These are phyloP conservation scores for Zaprionus davidi DNA, from an alignment of 1,140 invertebrate species.

Conservation along the genomic window DNA sequence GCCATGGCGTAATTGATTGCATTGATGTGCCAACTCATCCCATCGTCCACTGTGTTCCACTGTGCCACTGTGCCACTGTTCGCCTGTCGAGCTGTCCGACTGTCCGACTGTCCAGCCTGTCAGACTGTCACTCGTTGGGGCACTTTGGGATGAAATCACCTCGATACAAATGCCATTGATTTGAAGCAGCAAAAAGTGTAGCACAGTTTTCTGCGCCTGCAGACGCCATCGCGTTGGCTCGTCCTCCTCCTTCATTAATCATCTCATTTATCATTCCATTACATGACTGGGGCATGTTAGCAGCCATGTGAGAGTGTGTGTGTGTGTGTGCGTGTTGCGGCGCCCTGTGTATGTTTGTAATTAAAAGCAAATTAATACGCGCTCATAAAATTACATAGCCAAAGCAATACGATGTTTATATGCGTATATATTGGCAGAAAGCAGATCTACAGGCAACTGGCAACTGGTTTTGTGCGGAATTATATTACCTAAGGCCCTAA, in stretches of 20 bases:
- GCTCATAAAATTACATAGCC: constrained; percentile 14
- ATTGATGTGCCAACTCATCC: constrained; percentile 18
- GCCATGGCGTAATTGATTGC: constrained; percentile 38
- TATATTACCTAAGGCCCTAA: constrained; percentile 16
- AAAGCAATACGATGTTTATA: constrained; percentile 4
- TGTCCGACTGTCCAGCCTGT: neutral
- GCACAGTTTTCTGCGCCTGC: constrained; percentile 36
- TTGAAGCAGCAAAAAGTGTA: constrained; percentile 36
- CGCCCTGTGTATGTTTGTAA: constrained; percentile 20
- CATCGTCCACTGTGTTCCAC: neutral
- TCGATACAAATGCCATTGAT: constrained; percentile 24
- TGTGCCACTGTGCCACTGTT: neutral
- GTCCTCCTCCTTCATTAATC: constrained; percentile 64
- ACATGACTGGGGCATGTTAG: neutral
- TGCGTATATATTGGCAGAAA: neutral
- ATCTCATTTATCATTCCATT: constrained; percentile 59
- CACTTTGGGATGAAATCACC: constrained; percentile 33
- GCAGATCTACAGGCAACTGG: neutral
- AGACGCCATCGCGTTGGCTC: neutral
- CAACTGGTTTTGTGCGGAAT: neutral
- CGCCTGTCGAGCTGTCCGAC: neutral
- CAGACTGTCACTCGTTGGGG: neutral
- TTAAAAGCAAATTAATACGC: constrained; percentile 40
- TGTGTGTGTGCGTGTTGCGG: neutral
- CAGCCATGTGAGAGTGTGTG: neutral